These are phyloP conservation scores for Mimachlamys varia DNA, from an alignment of 2,888 invertebrate species.

Conservation along the genomic window DNA sequence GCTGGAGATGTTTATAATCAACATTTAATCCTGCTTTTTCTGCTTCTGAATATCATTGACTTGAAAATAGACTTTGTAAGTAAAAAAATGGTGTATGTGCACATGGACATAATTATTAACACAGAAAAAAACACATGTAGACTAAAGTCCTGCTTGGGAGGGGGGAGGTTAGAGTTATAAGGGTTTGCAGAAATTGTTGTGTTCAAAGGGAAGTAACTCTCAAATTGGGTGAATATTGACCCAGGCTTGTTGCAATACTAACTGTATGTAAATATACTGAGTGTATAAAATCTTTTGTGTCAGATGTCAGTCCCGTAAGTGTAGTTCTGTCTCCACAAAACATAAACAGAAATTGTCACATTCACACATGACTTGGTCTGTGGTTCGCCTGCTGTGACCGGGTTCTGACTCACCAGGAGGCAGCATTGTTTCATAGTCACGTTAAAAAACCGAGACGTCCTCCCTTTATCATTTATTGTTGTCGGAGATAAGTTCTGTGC, in stretches of 20 bases:
- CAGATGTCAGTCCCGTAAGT: neutral
- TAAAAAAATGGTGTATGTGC: neutral
- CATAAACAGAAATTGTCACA: neutral
- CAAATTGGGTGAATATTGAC: neutral
- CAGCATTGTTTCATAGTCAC: constrained; percentile 6
- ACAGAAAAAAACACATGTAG: neutral
- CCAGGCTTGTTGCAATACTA: constrained; percentile 36
- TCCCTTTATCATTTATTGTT: neutral
- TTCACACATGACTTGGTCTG: neutral
- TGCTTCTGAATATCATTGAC: neutral
- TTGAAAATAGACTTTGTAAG: neutral
- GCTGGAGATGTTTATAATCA: neutral
- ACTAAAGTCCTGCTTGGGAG: neutral
- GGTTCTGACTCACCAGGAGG: neutral
- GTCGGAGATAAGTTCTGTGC: neutral
- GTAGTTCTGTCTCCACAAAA: constrained; percentile 14
- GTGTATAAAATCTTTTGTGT: constrained; percentile 10
- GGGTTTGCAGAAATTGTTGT: neutral
- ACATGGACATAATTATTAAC: neutral
- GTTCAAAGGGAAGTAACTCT: constrained; percentile 32
- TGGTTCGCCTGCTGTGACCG: neutral
- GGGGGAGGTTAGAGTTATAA: neutral
- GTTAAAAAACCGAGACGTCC: neutral
- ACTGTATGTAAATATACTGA: neutral
- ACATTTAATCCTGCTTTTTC: neutral